Conservation (phyloP, 2,888 invertebrate genomes). For the Phyto melanocephala region DNA sequence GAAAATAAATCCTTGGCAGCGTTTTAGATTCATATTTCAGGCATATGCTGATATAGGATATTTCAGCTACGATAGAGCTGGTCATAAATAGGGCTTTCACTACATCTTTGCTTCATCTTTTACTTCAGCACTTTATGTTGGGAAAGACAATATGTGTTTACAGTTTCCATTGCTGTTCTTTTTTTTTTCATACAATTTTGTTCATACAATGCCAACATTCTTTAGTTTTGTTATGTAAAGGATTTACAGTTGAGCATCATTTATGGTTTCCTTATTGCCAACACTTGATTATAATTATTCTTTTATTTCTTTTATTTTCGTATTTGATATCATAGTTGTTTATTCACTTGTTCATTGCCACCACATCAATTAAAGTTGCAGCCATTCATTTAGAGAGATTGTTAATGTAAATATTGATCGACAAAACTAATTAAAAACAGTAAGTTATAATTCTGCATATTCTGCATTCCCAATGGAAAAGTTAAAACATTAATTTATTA, state of each 20-base stretch:
- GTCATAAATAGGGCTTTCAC: no score
- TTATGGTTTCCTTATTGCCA: slow-evolving; percentile 46
- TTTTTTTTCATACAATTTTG: no score
- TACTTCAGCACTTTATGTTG: no score
- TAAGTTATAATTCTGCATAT: background rate
- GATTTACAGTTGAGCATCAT: slow-evolving; percentile 42
- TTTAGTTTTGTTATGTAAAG: background rate
- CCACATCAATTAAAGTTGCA: background rate
- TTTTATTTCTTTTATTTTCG: no score
- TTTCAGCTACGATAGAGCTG: no score
- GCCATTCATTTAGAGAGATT: background rate
- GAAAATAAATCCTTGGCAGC: no score
- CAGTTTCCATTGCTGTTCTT: no score
- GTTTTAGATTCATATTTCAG: no score
- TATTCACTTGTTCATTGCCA: slow-evolving; percentile 2
- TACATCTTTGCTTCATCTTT: no score
- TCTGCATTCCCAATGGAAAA: background rate
- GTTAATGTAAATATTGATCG: background rate
- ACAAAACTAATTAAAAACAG: slow-evolving; percentile 16
- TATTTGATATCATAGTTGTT: slow-evolving; percentile 13
- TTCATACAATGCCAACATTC: no score
- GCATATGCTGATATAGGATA: no score
- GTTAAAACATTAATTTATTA: background rate
- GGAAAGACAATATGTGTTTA: no score
- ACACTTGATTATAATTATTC: slow-evolving; percentile 42